phyloP scores from a whole-genome alignment of 23 tunicate species.

The Clavelina lepadiformis region DNA sequence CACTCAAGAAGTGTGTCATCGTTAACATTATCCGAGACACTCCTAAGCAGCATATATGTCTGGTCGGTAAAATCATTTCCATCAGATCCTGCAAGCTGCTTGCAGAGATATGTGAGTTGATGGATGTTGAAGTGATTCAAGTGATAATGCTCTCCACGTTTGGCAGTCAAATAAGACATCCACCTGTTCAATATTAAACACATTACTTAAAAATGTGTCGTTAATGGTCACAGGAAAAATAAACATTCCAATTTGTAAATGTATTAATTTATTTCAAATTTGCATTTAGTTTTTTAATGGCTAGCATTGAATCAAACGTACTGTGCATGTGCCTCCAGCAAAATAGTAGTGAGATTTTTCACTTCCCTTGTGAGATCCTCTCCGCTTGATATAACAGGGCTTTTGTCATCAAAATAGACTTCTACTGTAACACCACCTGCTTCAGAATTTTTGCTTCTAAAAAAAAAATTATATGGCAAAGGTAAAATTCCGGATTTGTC shows the following conservation, averaged over 20 bases:
- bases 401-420: constrained; percentile 18
- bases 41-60: constrained; percentile 20
- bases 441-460: not conserved
- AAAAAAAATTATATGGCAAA: too few relatives aligned
- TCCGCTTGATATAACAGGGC: constrained; percentile 15
- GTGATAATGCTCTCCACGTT: constrained; percentile 33
- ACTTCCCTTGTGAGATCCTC: constrained; percentile 6
- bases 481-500: too few relatives aligned
- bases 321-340: constrained; percentile 22
- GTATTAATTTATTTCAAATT: too few relatives aligned
- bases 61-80: constrained; percentile 37
- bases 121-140: constrained; percentile 57
- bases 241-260: too few relatives aligned
- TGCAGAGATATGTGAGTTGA: constrained; percentile 44
- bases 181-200: constrained; percentile 30
- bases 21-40: not conserved
- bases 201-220: not conserved
- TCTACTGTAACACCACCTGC: not conserved
- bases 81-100: constrained; percentile 24
- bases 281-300: too few relatives aligned
- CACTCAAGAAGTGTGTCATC: constrained; percentile 10
- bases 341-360: constrained; percentile 21
- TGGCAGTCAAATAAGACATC: constrained; percentile 12
- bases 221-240: too few relatives aligned
- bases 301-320: too few relatives aligned